Evolutionary conservation across 2,797 vertebrate genomes (phyloP), one percentile per base, ranked within the genome.

Genomic region (Anniella stebbinsi): DNA sequence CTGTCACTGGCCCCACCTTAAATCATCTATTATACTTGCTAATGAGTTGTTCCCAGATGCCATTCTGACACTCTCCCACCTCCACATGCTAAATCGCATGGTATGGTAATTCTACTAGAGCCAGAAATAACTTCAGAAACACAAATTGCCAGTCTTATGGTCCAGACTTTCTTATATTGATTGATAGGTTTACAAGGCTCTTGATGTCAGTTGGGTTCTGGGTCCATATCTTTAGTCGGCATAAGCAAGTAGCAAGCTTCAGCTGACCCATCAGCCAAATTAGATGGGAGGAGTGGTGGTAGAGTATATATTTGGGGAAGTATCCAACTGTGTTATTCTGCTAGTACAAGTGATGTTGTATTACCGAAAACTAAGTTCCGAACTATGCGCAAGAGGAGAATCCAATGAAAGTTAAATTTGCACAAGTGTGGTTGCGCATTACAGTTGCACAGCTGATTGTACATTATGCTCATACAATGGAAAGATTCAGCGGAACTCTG

Each of bases 41-140:
- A 90, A 90, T 90, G 88, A 72, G 67, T 88, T 54, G 18, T 78
- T 85, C 87, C 67, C 82, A 88, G 86, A 80, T 91, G 90, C 86
- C 30, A 63, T 81, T 88, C 67, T 80, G 41, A 91, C 75, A 88
- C 75, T 80, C 57, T 88, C 67, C 73, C 90, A 87, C 80, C 86
- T 33, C 63, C 87, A 88, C 76, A 86, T 80, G 69, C 25, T 80
- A 51, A 85, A 80, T 54, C 30, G 25, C 33, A 69, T 57, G 36
- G 78, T 76, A 60, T n/a, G 18, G 36, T 45, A 48, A 81, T 83
- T 77, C 73, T 89, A 23, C 51, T 21, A 48, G 41, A 70, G 63
- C n/a, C 72, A 77, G 70, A 70, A 82, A 82, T 60, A 73, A 89
- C 83, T 75, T 51, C 41, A 57, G 82, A 73, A n/a, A 60, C 28